Base-by-base conservation (phyloP, 1,140 invertebrate species). In the Limonius californicus region DNA sequence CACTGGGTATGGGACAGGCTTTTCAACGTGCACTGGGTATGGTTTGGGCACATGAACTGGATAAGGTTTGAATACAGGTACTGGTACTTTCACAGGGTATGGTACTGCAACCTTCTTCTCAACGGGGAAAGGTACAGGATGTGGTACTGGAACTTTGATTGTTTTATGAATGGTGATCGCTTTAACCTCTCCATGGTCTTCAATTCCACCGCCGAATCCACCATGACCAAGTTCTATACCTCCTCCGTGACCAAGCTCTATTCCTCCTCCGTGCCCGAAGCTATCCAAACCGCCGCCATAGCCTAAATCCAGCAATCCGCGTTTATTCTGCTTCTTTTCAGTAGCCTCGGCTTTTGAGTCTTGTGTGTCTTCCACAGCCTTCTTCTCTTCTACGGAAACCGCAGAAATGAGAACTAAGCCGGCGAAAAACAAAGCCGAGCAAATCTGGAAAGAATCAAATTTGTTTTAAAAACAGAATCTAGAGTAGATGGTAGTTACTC, bases 1-100 rank as follows among this genome's bases (percentile, higher is more conserved):
- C 23, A 61, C 64, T 58, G 63, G 65, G 32, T 57, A 59, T 61
- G 56, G 77, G 57, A 77, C 78, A 1, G 45, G 47, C 64, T 81
- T 79, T 18, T 74, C 79, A 47, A 78, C 82, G 67, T 78, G 80
- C 59, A 79, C 84, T 63, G 81, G 83, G 70, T 77, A 83, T 43
- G 78, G 83, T 39, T 78, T 77, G 62, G 84, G 82, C 15, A 74
- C 67, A 20, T 65, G 72, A 56, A 79, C 80, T 47, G 70, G 65
- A 42, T 73, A 71, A 12, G 68, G 70, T 59, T 71, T 70, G 15
- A 74, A 72, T 0, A 78, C 76, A 15, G 74, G 73, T 0, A 74
- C 73, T 1, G 74, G 72, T 3, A 76, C 72, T 3, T 76, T 74
- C 9, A 72, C 70, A 2, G 73, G 77, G 30, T 76, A 74, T 1